Conservation (phyloP, 2,113 vertebrate species). For the Ramphastos sulfuratus region DNA sequence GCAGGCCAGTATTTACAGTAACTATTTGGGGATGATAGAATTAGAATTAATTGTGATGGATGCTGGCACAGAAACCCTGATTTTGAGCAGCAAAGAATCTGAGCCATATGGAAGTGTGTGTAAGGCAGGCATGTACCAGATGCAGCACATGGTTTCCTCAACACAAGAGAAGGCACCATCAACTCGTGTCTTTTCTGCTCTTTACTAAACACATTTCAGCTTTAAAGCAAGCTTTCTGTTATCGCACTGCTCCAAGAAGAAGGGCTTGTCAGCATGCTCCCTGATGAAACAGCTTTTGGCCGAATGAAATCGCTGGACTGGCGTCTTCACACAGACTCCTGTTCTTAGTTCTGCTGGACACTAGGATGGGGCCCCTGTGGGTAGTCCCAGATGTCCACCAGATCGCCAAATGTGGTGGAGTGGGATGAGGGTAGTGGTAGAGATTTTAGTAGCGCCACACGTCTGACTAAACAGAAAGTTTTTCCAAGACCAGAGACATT, state of each 20-base stretch:
- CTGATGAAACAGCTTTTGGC: neutral
- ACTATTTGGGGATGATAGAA: neutral
- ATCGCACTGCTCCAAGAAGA: neutral
- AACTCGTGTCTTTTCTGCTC: neutral
- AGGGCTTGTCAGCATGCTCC: neutral
- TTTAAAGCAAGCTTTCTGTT: neutral
- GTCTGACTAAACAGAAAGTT: neutral
- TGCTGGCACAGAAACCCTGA: neutral
- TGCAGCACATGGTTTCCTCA: neutral
- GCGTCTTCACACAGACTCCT: neutral
- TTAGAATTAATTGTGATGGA: neutral
- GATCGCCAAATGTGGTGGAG: neutral
- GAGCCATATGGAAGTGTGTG: neutral
- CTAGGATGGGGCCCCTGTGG: rapidly evolving
- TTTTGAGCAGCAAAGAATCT: neutral
- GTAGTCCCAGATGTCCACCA: neutral
- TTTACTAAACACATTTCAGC: neutral
- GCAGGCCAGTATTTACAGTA: neutral
- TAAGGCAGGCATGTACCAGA: neutral
- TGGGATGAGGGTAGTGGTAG: neutral
- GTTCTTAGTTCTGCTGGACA: neutral
- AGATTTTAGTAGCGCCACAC: neutral
- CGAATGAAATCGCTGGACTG: neutral
- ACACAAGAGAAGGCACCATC: neutral
- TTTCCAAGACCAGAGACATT: neutral